phyloP scores from a whole-genome alignment of 2,113 vertebrate genomes.

The Chloropsis hardwickii region DNA sequence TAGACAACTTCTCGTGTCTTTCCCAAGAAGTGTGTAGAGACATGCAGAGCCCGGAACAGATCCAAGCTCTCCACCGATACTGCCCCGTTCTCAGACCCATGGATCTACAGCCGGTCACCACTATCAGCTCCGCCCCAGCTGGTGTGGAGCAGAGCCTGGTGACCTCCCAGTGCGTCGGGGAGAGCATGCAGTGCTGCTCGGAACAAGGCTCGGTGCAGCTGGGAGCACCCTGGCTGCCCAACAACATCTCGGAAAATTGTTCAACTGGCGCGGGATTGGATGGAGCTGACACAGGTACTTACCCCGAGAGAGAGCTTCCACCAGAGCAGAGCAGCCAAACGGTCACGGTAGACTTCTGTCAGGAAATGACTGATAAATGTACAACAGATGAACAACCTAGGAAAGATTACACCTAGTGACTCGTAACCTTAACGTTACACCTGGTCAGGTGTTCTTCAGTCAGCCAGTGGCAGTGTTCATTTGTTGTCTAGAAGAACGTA shows the following conservation, averaged over 20 bases:
- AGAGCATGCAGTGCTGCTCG: slow-evolving; percentile 78
- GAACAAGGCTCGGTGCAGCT: slow-evolving; percentile 74
- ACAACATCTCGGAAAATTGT: slow-evolving; percentile 76
- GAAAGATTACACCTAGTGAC: slow-evolving; percentile 89
- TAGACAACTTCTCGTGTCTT: slow-evolving; percentile 98
- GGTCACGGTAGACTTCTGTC: slow-evolving; percentile 98
- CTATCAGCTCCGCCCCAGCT: slow-evolving; percentile 78
- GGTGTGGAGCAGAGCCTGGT: slow-evolving; percentile 82
- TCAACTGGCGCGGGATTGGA: slow-evolving; percentile 67
- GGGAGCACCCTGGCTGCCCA: slow-evolving; percentile 71
- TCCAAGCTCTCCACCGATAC: slow-evolving; percentile 93
- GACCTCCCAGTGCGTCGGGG: slow-evolving; percentile 76
- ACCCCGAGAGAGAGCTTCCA: slow-evolving; percentile 78
- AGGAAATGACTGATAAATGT: slow-evolving; percentile 99
- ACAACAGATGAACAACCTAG: slow-evolving; percentile 97
- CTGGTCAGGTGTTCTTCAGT: slow-evolving; percentile 76
- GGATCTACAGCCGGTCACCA: slow-evolving; percentile 77
- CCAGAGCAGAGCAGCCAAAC: slow-evolving; percentile 89
- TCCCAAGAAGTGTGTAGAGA: slow-evolving; percentile 98
- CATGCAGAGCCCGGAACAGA: slow-evolving; percentile 95
- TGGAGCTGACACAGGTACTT: slow-evolving; percentile 76
- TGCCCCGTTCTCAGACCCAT: slow-evolving; percentile 89
- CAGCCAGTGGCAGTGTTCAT: slow-evolving; percentile 86
- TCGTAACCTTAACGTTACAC: slow-evolving; percentile 66
- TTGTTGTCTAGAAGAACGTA: slow-evolving; percentile 78